Percentiles rank a stretch among this genome's conserved stretches.
Evolutionary conservation across 2,888 invertebrate genomes (phyloP).

Genomic region (Hypercompe scribonia): DNA sequence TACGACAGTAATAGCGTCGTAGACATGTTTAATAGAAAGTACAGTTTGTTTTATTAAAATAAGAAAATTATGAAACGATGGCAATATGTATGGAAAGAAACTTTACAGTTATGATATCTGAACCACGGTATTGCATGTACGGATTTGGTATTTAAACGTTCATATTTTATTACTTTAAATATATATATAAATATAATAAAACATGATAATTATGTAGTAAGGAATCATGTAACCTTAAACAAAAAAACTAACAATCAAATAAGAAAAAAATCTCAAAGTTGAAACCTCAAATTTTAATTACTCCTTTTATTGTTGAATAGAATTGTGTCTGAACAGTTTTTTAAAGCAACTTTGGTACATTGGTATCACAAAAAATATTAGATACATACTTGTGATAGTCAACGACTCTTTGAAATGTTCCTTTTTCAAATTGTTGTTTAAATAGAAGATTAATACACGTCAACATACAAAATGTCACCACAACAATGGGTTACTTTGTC

Average conservation of each 20-base stretch:
- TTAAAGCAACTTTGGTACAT: neutral
- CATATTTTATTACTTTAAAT: too few relatives aligned
- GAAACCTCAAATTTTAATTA: too few relatives aligned
- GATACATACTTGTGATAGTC: neutral
- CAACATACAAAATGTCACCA: neutral
- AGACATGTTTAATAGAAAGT: conserved; percentile 22
- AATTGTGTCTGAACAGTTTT: too few relatives aligned
- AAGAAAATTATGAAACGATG: neutral
- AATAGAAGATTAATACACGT: neutral
- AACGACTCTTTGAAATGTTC: neutral
- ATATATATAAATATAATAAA: too few relatives aligned
- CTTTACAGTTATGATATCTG: too few relatives aligned
- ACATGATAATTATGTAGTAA: too few relatives aligned
- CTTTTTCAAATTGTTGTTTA: neutral
- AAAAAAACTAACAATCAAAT: too few relatives aligned
- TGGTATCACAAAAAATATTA: neutral
- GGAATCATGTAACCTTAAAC: too few relatives aligned
- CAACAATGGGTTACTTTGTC: neutral
- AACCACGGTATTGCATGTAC: too few relatives aligned
- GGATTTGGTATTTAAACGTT: too few relatives aligned
- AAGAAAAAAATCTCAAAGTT: too few relatives aligned
- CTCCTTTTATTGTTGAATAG: too few relatives aligned
- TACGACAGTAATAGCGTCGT: conserved; percentile 23
- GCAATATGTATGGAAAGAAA: neutral
- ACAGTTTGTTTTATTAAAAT: conserved; percentile 24